Evolutionary conservation across 2,888 invertebrate genomes (phyloP).

Genomic region (Hymenopus coronatus): DNA sequence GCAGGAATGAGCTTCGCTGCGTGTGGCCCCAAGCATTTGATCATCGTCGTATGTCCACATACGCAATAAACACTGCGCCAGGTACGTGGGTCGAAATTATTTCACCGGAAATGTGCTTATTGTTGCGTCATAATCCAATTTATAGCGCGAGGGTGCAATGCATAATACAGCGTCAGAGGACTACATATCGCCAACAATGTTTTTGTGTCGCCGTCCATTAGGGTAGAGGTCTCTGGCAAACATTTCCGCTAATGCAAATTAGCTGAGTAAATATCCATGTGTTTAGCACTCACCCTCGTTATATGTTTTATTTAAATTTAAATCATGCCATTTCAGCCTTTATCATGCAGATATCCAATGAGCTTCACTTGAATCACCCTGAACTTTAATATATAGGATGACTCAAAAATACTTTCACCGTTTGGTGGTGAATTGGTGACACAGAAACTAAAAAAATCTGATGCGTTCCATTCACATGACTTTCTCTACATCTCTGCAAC

Average conservation of each 20-base stretch:
- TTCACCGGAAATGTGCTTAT: background rate
- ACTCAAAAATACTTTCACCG: too few relatives aligned
- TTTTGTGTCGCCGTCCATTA: background rate
- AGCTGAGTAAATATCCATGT: background rate
- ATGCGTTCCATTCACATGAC: too few relatives aligned
- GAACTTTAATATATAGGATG: too few relatives aligned
- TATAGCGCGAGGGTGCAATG: background rate
- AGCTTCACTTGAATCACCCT: background rate
- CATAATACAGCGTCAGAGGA: background rate
- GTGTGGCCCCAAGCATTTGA: background rate
- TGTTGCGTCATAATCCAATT: background rate
- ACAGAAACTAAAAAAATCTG: too few relatives aligned
- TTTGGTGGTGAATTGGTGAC: too few relatives aligned
- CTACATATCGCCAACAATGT: background rate
- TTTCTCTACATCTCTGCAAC: too few relatives aligned
- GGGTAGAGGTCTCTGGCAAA: background rate
- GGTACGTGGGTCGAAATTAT: background rate
- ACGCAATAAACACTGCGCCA: background rate
- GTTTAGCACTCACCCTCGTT: background rate
- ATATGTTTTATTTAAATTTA: background rate
- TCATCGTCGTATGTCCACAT: background rate
- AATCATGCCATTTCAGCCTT: background rate
- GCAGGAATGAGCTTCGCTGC: background rate
- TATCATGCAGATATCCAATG: background rate
- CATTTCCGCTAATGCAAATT: background rate